phyloP scores from a whole-genome alignment of 2,797 vertebrate species.

The Poeciliopsis infans region DNA sequence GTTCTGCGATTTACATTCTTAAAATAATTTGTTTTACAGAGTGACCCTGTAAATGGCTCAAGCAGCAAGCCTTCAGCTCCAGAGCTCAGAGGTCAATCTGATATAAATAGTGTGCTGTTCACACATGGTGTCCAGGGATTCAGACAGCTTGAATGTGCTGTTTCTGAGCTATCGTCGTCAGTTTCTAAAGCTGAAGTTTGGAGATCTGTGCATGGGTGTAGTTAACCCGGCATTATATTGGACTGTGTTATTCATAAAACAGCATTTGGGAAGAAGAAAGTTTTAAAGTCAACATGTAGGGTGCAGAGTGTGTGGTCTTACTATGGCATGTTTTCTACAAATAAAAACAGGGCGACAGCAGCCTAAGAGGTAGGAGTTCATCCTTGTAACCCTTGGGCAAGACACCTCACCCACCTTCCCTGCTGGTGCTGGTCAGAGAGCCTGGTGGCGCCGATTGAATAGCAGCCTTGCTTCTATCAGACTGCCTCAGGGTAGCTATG shows the following conservation, averaged over 20 bases:
- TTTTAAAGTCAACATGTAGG: not conserved
- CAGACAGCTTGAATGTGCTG: conserved; percentile 59
- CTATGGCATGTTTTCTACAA: not conserved
- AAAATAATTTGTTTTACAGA: not conserved
- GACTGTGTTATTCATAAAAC: conserved; percentile 7
- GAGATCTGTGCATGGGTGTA: conserved; percentile 1
- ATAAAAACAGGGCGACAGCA: not conserved
- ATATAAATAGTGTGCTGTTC: conserved; percentile 74
- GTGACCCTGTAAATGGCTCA: conserved; percentile 15
- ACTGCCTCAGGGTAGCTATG: too few species aligned
- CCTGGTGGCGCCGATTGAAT: too few species aligned
- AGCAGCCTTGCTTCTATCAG: too few species aligned
- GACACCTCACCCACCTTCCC: not conserved
- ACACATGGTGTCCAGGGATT: conserved; percentile 62
- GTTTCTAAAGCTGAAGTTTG: conserved; percentile 40
- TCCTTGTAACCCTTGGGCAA: not conserved
- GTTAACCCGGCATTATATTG: conserved; percentile 4
- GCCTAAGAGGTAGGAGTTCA: not conserved
- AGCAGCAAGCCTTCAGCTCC: conserved; percentile 13
- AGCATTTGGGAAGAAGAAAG: not conserved
- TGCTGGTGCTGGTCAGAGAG: not conserved
- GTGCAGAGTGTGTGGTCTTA: not conserved
- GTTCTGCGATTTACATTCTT: conserved; percentile 18
- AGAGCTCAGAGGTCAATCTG: conserved; percentile 61
- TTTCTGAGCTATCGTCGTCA: conserved; percentile 61